Evolutionary conservation across 2,113 vertebrate genomes (phyloP).

Genomic region (Oreamnos americanus): DNA sequence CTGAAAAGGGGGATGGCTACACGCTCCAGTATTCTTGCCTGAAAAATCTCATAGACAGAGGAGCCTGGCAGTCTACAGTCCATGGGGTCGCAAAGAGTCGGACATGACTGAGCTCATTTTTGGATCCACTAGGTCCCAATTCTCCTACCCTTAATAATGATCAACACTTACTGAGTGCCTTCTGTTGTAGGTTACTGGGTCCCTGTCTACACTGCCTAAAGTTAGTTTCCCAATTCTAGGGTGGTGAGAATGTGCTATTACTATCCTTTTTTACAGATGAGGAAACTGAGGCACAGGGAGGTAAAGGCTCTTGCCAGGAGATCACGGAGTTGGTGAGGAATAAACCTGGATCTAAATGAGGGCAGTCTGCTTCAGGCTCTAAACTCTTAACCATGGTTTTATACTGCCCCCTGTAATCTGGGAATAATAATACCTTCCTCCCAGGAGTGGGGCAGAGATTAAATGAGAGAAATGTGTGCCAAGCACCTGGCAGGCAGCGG

Average conservation of each 20-base stretch:
- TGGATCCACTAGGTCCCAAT: not conserved
- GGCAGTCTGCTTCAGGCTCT: not conserved
- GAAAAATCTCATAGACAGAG: not conserved
- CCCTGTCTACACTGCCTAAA: not conserved
- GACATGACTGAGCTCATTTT: not conserved
- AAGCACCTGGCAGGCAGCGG: constrained; percentile 62
- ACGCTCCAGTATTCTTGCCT: not conserved
- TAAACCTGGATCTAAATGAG: not conserved
- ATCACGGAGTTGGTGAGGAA: not conserved
- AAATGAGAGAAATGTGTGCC: constrained; percentile 61
- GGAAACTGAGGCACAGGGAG: constrained; percentile 18
- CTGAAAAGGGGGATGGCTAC: not conserved
- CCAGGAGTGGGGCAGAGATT: constrained; percentile 48
- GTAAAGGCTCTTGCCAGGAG: not conserved
- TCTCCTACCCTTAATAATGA: not conserved
- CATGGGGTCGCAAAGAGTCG: not conserved
- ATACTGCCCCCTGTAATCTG: constrained; percentile 70
- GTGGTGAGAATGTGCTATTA: not conserved
- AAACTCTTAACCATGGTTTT: constrained; percentile 45
- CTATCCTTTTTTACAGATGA: not conserved
- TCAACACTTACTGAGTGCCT: not conserved
- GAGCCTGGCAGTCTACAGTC: not conserved
- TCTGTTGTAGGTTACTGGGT: not conserved
- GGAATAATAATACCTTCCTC: constrained; percentile 56
- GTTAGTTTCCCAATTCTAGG: not conserved